A percentile compares a stretch with the other conserved stretches of the same genome.
phyloP scores from a whole-genome alignment of 1,140 invertebrate species.

The Cotesia typhae region DNA sequence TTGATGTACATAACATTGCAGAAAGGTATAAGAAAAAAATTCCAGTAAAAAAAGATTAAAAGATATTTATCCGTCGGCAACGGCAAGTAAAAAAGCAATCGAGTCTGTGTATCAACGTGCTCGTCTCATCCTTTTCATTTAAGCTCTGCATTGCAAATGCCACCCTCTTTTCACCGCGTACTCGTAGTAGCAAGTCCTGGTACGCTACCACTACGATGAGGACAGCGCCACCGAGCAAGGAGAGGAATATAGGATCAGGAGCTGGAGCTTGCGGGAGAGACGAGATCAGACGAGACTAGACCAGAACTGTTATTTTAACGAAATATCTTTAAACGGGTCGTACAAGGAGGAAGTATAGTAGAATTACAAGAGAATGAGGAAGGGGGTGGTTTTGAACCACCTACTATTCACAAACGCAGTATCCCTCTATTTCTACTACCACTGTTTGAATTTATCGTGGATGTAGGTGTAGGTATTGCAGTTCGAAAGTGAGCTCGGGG shows the following conservation, averaged over 20 bases:
- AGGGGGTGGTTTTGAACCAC: not conserved
- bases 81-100: slow-evolving; percentile 64
- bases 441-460: no score
- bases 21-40: slow-evolving; percentile 22
- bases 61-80: slow-evolving; percentile 34
- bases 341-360: slow-evolving; percentile 5
- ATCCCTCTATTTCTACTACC: not conserved
- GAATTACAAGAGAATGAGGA: not conserved
- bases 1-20: slow-evolving; percentile 17
- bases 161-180: slow-evolving; percentile 59
- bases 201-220: no score
- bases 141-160: slow-evolving; percentile 68
- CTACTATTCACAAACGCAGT: not conserved
- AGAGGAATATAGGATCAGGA: not conserved
- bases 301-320: slow-evolving; percentile 66
- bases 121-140: slow-evolving; percentile 54
- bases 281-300: slow-evolving; percentile 44
- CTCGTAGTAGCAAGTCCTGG: no score
- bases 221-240: slow-evolving; percentile 31
- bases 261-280: slow-evolving; percentile 24
- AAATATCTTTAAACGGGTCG: slow-evolving; percentile 65
- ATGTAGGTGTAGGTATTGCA: not conserved
- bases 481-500: slow-evolving; percentile 46
- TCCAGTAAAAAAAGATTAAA: slow-evolving; percentile 41
- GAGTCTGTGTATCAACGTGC: slow-evolving; percentile 59